Evolutionary conservation across 2,113 vertebrate species (phyloP).

Genomic region (Cinclus cinclus): DNA sequence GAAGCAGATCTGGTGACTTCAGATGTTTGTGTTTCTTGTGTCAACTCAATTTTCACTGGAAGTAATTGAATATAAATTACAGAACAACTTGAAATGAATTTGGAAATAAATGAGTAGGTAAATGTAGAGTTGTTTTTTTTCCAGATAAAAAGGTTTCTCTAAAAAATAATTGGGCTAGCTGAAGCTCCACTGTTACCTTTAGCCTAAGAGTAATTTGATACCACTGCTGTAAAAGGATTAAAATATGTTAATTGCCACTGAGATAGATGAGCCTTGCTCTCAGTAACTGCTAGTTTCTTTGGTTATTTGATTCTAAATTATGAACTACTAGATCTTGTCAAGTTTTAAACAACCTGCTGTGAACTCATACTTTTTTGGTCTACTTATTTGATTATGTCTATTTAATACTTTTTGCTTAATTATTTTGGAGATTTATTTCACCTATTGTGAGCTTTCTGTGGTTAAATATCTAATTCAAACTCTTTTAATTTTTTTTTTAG

Average conservation of each 20-base stretch:
- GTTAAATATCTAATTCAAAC: neutral
- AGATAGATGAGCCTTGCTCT: neutral
- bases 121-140: neutral
- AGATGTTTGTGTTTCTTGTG: neutral
- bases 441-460: neutral
- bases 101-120: neutral
- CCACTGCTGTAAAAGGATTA: neutral
- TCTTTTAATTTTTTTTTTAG: accelerated
- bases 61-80: constrained; percentile 5
- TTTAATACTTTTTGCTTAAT: neutral
- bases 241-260: neutral
- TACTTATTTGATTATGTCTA: neutral
- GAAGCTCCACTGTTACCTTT: neutral
- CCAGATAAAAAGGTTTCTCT: neutral
- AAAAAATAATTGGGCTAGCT: neutral
- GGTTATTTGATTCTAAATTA: neutral
- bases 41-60: neutral
- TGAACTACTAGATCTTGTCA: neutral
- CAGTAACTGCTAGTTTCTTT: neutral
- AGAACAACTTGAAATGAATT: neutral
- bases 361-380: neutral
- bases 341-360: neutral
- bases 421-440: neutral
- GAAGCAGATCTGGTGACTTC: constrained; percentile 31
- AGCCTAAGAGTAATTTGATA: neutral